Conservation (phyloP, 2,888 invertebrate genomes). For the Phytoseiulus persimilis region DNA sequence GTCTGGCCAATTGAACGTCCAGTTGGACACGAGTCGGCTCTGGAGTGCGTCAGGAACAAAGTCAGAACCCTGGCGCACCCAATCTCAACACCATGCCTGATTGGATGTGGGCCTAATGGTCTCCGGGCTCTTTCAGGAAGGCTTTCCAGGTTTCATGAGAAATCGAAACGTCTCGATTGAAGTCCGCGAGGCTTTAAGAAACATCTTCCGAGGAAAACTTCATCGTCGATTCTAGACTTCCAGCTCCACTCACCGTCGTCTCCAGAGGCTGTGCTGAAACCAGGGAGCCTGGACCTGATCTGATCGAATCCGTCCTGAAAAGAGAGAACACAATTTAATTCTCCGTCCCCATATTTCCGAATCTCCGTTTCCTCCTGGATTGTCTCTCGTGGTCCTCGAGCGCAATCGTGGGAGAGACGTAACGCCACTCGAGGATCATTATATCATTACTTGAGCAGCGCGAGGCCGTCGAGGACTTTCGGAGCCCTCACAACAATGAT, state of each 20-base stretch:
- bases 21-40: neutral
- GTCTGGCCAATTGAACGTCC: neutral
- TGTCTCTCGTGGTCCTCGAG: neutral
- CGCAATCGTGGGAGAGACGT: neutral
- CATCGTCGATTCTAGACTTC: neutral
- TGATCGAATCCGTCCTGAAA: neutral
- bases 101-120: too few relatives aligned
- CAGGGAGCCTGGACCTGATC: neutral
- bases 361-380: neutral
- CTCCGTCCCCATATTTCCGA: neutral
- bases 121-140: too few relatives aligned
- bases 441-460: neutral
- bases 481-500: neutral
- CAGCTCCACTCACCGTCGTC: neutral
- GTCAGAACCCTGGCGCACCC: neutral
- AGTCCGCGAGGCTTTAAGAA: too few relatives aligned
- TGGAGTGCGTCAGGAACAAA: neutral
- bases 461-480: neutral
- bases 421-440: neutral
- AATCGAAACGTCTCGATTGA: too few relatives aligned
- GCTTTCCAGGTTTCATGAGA: too few relatives aligned
- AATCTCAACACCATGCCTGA: neutral
- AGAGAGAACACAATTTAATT: neutral
- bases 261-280: neutral
- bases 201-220: neutral